A percentile compares a stretch with the other conserved stretches of the same genome.
phyloP scores from a whole-genome alignment of 2,888 invertebrate genomes.

The Prosapia bicincta region DNA sequence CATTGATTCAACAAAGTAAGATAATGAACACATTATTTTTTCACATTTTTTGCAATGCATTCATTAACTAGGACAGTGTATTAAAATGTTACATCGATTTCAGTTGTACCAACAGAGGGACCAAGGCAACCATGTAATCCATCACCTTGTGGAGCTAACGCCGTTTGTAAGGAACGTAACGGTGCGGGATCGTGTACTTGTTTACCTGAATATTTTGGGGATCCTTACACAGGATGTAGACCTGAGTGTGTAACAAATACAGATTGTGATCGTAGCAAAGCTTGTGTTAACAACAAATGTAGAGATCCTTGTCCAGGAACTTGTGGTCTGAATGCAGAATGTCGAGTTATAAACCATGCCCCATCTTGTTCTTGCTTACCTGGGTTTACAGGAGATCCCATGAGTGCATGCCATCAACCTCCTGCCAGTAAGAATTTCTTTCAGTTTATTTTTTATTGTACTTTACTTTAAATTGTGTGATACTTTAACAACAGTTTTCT shows the following conservation, averaged over 20 bases:
- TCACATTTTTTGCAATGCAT: neutral
- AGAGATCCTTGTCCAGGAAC: slow-evolving; percentile 77
- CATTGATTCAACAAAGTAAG: slow-evolving; percentile 46
- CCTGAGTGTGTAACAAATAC: slow-evolving; percentile 83
- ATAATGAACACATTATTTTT: slow-evolving; percentile 7
- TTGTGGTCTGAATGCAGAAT: slow-evolving; percentile 77
- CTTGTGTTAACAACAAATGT: slow-evolving; percentile 84
- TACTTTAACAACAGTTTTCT: neutral
- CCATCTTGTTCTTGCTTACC: slow-evolving; percentile 76
- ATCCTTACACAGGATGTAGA: slow-evolving; percentile 80
- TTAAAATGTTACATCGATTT: slow-evolving; percentile 37
- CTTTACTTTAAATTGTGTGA: neutral
- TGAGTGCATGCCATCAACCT: slow-evolving; percentile 47
- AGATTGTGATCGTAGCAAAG: slow-evolving; percentile 70
- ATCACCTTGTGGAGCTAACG: slow-evolving; percentile 83
- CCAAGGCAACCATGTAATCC: slow-evolving; percentile 78
- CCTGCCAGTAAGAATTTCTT: slow-evolving; percentile 41
- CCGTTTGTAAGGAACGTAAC: slow-evolving; percentile 76
- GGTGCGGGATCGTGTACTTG: slow-evolving; percentile 82
- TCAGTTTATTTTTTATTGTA: slow-evolving; percentile 9
- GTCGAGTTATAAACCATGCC: slow-evolving; percentile 75
- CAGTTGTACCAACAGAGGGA: slow-evolving; percentile 58
- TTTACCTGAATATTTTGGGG: slow-evolving; percentile 76
- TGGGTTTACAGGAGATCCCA: slow-evolving; percentile 75
- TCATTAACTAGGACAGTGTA: neutral